Conservation (phyloP, 2,113 vertebrate genomes). For the Oreocharis arfaki region DNA sequence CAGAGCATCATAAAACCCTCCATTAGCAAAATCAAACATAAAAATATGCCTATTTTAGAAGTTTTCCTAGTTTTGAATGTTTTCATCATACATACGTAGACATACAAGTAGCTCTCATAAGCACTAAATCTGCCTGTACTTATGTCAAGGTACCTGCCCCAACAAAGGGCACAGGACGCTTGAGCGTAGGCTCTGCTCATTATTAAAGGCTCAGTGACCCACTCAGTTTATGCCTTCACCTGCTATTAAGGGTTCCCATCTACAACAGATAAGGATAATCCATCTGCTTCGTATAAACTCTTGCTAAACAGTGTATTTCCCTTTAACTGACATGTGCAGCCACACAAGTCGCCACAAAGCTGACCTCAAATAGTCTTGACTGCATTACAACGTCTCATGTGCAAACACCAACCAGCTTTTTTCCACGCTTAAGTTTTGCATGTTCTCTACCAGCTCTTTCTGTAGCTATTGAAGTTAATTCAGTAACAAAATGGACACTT, state of each 20-base stretch:
- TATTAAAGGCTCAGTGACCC: neutral
- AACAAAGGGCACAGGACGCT: neutral
- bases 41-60: neutral
- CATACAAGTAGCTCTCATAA: neutral
- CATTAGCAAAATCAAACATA: neutral
- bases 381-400: neutral
- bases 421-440: neutral
- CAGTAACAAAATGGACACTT: neutral
- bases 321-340: neutral
- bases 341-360: neutral
- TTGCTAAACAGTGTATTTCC: neutral
- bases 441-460: neutral
- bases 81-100: neutral
- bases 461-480: neutral
- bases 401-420: neutral
- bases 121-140: neutral
- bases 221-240: neutral
- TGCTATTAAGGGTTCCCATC: neutral
- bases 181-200: neutral
- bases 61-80: neutral
- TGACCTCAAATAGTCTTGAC: neutral
- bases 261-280: neutral
- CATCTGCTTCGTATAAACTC: neutral
- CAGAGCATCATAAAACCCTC: neutral
- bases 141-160: neutral